Percentiles rank a stretch among this genome's conserved stretches.
Evolutionary conservation across 2,888 invertebrate species (phyloP).

Genomic region (Dryobotodes eremita): DNA sequence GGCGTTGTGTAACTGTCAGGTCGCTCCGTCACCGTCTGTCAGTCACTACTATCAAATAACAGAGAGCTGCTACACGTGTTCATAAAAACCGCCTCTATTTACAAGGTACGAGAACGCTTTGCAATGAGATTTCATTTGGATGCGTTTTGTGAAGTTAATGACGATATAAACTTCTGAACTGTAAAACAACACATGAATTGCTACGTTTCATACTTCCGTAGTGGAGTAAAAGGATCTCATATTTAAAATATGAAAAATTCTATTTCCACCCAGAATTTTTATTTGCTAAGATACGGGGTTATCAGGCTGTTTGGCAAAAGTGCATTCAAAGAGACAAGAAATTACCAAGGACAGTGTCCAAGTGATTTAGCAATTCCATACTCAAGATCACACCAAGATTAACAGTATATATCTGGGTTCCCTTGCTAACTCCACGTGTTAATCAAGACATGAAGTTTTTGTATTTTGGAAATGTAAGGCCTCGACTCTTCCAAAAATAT

Average conservation of each 20-base stretch:
- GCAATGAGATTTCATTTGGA: constrained; percentile 47
- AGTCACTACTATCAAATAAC: constrained; percentile 57
- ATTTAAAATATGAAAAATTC: constrained; percentile 2
- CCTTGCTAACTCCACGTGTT: not conserved
- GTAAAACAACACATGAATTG: constrained; percentile 35
- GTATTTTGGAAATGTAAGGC: not conserved
- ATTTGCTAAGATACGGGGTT: not conserved
- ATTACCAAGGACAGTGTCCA: not conserved
- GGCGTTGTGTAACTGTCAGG: constrained; percentile 60
- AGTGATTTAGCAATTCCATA: not conserved
- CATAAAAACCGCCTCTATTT: constrained; percentile 51
- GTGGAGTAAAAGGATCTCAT: not conserved
- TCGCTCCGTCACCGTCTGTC: constrained; percentile 43
- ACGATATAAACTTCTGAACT: constrained; percentile 45
- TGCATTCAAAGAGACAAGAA: not conserved
- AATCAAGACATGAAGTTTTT: not conserved
- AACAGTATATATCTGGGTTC: not conserved
- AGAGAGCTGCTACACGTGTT: constrained; percentile 31
- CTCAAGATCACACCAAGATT: not conserved
- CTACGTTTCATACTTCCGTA: constrained; percentile 21
- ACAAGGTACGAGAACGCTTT: constrained; percentile 31
- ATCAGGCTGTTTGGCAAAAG: constrained; percentile 12
- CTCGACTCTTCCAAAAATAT: not conserved
- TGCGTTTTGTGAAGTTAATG: constrained; percentile 49
- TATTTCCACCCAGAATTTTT: not conserved